Percentiles rank a stretch among this genome's conserved stretches.
phyloP scores from a whole-genome alignment of 2,113 vertebrate genomes.

The Ailuropoda melanoleuca region DNA sequence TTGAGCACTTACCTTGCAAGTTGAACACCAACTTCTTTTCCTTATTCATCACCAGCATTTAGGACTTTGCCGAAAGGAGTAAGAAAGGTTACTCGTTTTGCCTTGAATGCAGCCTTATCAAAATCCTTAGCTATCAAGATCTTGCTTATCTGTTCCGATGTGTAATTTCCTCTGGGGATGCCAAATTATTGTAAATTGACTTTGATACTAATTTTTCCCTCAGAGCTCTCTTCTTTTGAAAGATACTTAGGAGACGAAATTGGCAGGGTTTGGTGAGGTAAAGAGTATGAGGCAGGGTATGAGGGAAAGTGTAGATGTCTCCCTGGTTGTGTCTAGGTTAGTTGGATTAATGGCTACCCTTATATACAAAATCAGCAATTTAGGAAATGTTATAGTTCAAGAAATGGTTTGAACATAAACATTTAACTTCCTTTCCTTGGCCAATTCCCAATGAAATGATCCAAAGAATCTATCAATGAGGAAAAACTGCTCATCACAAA shows the following conservation, averaged over 20 bases:
- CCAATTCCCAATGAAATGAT: neutral
- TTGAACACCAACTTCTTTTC: neutral
- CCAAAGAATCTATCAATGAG: neutral
- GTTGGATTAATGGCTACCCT: neutral
- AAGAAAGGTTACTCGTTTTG: neutral
- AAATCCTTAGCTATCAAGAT: neutral
- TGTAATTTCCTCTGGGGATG: neutral
- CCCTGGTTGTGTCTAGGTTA: neutral
- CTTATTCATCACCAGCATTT: neutral
- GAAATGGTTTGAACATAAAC: neutral
- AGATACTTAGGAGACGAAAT: neutral
- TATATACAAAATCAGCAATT: neutral
- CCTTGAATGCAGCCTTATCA: neutral
- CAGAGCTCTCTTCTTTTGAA: neutral
- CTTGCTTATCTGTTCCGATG: neutral
- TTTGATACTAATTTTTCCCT: neutral
- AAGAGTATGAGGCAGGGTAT: neutral
- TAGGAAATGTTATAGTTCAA: neutral
- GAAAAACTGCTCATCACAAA: neutral
- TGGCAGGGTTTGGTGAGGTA: neutral
- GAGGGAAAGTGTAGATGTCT: neutral
- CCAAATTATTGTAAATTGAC: neutral
- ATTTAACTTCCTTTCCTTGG: conserved; percentile 2
- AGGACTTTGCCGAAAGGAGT: neutral
- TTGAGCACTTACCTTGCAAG: neutral